A percentile compares a stretch with the other conserved stretches of the same genome.
Conservation (phyloP, 2,888 invertebrate genomes). For the Microplitis manilae region DNA sequence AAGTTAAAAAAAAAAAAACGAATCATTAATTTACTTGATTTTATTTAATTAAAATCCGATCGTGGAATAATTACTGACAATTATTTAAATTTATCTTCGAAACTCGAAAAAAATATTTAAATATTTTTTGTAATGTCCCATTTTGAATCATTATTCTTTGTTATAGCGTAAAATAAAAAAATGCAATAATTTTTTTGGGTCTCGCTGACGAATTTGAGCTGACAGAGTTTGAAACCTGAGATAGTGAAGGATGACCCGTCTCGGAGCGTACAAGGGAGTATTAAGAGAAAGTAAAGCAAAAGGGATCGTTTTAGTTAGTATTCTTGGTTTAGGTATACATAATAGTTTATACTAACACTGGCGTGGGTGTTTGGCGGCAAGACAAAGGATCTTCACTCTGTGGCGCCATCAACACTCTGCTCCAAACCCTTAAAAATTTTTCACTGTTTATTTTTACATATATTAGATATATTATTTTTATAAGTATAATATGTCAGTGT, state of each 20-base stretch:
- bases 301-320: slow-evolving; percentile 5
- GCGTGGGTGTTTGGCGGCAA: slow-evolving; percentile 24
- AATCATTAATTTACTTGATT: too few relatives aligned
- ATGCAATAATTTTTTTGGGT: neutral
- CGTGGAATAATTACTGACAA: too few relatives aligned
- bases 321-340: neutral
- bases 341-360: slow-evolving; percentile 6
- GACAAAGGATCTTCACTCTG: slow-evolving; percentile 27
- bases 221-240: slow-evolving; percentile 5
- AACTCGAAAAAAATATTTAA: too few relatives aligned
- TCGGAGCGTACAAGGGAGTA: neutral
- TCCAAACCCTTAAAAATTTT: neutral
- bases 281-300: slow-evolving; percentile 10
- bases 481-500: too few relatives aligned
- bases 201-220: neutral
- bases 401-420: slow-evolving; percentile 30
- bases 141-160: slow-evolving; percentile 1
- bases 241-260: neutral
- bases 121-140: too few relatives aligned
- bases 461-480: too few relatives aligned
- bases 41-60: too few relatives aligned
- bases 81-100: too few relatives aligned
- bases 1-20: too few relatives aligned
- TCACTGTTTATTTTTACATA: neutral
- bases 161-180: neutral